phyloP scores from a whole-genome alignment of 2,888 invertebrate genomes.

The Tuta absoluta region DNA sequence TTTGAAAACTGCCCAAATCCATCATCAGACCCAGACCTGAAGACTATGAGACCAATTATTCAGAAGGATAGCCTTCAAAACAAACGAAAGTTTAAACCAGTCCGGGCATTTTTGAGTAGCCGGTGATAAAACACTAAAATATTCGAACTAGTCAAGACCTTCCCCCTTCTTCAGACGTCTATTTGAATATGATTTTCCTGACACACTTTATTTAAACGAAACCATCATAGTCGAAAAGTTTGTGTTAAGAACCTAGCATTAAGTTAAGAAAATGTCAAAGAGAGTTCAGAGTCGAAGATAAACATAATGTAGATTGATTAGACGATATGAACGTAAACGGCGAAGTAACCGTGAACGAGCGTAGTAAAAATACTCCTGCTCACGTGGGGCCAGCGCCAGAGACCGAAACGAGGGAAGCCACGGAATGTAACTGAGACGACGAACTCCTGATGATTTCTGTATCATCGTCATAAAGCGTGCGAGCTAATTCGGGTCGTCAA shows the following conservation, averaged over 20 bases:
- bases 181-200: too few species aligned
- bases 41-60: too few species aligned
- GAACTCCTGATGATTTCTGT: conserved; percentile 5
- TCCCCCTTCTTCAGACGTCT: too few species aligned
- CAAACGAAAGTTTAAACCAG: too few species aligned
- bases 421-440: conserved; percentile 14
- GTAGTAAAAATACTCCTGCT: conserved; percentile 12
- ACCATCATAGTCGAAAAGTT: background rate
- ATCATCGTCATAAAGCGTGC: background rate
- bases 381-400: conserved; percentile 11
- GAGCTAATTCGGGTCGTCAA: conserved; percentile 28
- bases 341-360: conserved; percentile 3
- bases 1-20: too few species aligned
- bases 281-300: background rate
- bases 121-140: background rate
- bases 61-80: too few species aligned
- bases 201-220: background rate
- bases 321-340: background rate
- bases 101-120: background rate
- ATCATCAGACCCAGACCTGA: too few species aligned
- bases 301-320: background rate
- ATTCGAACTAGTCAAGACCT: background rate
- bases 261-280: background rate
- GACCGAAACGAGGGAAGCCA: background rate
- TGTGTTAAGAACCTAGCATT: background rate